Base-by-base conservation (phyloP, 1,140 invertebrate genomes). In the Ceratitis capitata region DNA sequence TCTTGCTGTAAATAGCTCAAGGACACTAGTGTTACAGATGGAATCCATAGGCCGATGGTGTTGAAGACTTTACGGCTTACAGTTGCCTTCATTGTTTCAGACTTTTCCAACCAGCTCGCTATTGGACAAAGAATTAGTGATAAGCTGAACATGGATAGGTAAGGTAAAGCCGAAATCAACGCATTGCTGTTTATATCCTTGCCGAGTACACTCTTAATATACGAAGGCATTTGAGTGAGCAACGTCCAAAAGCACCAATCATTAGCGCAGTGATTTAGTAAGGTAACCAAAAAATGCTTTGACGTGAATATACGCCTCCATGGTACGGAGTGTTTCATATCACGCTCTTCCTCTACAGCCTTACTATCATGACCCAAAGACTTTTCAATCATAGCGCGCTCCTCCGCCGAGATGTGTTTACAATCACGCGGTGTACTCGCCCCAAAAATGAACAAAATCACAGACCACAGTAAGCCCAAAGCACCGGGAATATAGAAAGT, bases 171-270 rank as follows among this genome's bases (percentile, higher is more conserved):
- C 19, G 96, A 95, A 53, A 95, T 90, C 45, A 95, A 88, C 10
- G 96, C 96, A 89, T 96, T 96, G 74, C 94, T 91, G 89, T 95
- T 93, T 29, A 99, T 95, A 83, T 98, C 93, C 86, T 96, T 96
- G 32, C 94, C 92, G 0, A 99, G 93, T 0, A 98, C 95, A 83
- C 95, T 94, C 23, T 95, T 95, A 93, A 99, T 95, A 89, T 98
- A n/a, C n/a, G n/a, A n/a, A n/a, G n/a, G n/a, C n/a, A n/a, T 95
- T 92, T 98, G 95, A 0, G 97, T 98, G 51, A 99, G 93, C 84
- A 99, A 93, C 2, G 97, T 98, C 93, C 97, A 98, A 91, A 97
- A 97, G 1, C 97, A 97, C 98, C 97, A 99, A 89, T 97, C 97
- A 88, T 98, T 96, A 0, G 96, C 95, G 89, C 96, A 96, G 89